phyloP scores from a whole-genome alignment of 1,140 invertebrate genomes.

The Hylyphantes graminicola region DNA sequence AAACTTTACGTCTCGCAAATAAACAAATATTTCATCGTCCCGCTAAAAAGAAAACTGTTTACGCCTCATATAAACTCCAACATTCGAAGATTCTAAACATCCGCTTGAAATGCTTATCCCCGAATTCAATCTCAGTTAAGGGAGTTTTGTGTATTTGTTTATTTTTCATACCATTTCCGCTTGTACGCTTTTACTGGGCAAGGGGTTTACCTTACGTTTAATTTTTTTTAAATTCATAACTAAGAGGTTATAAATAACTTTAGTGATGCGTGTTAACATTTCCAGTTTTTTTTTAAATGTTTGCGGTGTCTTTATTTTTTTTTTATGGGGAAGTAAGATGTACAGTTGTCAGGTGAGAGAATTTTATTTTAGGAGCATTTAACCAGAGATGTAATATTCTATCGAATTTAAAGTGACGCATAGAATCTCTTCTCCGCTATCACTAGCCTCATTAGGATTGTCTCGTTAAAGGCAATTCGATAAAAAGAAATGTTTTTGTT shows the following conservation, averaged over 20 bases:
- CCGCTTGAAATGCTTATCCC: slow-evolving; percentile 12
- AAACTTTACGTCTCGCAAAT: slow-evolving; percentile 28
- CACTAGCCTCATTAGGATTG: neutral
- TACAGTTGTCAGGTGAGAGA: slow-evolving; percentile 23
- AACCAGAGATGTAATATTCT: slow-evolving; percentile 11
- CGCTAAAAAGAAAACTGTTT: slow-evolving; percentile 19
- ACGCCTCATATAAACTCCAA: slow-evolving; percentile 14
- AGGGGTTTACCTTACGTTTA: neutral
- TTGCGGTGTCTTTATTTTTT: slow-evolving; percentile 14
- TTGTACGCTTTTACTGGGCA: neutral
- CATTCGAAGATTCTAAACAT: slow-evolving; percentile 42
- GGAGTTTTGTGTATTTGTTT: slow-evolving; percentile 10
- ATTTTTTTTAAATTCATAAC: slow-evolving; percentile 10
- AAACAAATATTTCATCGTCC: slow-evolving; percentile 38
- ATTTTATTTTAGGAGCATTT: slow-evolving; percentile 26
- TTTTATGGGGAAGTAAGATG: slow-evolving; percentile 21
- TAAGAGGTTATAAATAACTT: slow-evolving; percentile 19
- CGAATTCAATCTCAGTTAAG: slow-evolving; percentile 1
- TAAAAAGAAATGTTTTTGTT: too few species aligned
- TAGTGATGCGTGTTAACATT: neutral
- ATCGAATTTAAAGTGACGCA: neutral
- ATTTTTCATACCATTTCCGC: slow-evolving; percentile 24
- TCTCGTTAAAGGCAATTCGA: neutral
- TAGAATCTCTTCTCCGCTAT: too few species aligned
- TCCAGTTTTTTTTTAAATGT: neutral